phyloP scores from a whole-genome alignment of 2,797 vertebrate species.

The Dryobates pubescens region DNA sequence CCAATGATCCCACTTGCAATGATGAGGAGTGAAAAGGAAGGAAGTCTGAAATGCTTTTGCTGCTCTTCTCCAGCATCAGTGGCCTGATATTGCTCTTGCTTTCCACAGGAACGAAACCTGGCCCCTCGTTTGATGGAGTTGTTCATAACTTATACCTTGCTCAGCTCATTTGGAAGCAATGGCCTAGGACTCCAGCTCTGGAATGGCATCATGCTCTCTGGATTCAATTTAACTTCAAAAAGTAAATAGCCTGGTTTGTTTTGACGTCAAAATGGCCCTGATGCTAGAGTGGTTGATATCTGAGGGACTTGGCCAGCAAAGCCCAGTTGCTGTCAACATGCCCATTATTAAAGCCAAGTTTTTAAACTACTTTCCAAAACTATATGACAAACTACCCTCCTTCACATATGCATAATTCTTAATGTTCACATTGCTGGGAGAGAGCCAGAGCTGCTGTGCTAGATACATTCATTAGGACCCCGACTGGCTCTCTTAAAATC shows the following conservation, averaged over 20 bases:
- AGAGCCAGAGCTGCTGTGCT: constrained; percentile 60
- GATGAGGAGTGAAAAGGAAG: not conserved
- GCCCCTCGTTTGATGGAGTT: not conserved
- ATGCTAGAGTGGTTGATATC: constrained; percentile 52
- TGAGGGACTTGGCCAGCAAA: constrained; percentile 52
- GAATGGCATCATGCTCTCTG: constrained; percentile 38
- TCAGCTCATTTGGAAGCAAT: constrained; percentile 45
- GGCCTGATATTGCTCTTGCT: not conserved
- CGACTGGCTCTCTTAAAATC: constrained; percentile 2
- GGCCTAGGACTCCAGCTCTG: not conserved
- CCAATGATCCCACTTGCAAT: not conserved
- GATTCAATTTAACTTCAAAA: constrained; percentile 72
- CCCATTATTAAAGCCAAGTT: constrained; percentile 63
- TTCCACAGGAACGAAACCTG: constrained; percentile 2
- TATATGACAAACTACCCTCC: constrained; percentile 41
- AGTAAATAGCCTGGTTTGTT: constrained; percentile 67
- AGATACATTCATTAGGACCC: constrained; percentile 21
- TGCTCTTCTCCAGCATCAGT: not conserved
- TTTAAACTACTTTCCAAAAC: constrained; percentile 68
- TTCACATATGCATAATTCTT: constrained; percentile 60
- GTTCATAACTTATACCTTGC: constrained; percentile 47
- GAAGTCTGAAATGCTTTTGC: not conserved
- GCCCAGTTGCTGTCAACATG: constrained; percentile 57
- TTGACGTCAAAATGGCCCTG: constrained; percentile 63
- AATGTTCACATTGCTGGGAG: constrained; percentile 43